phyloP scores from a whole-genome alignment of 2,888 invertebrate species.

The Drosophila lacicola region DNA sequence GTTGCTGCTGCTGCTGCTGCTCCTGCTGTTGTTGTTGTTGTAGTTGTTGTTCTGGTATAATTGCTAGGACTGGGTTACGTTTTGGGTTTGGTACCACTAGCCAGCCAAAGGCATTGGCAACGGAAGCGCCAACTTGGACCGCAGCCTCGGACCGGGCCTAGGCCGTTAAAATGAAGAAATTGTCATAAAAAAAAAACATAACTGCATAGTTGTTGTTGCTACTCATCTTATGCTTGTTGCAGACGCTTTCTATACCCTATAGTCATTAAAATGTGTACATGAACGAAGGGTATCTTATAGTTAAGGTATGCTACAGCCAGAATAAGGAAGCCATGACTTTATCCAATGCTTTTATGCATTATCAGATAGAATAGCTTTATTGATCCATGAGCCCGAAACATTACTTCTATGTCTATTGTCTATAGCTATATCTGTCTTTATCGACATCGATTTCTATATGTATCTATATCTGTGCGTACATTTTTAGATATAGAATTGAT shows the following conservation, averaged over 20 bases:
- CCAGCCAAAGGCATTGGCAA: constrained; percentile 47
- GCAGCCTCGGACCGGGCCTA: constrained; percentile 32
- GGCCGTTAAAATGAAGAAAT: constrained; percentile 72
- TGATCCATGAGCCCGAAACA: too few relatives aligned
- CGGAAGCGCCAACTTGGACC: constrained; percentile 76
- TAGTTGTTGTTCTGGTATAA: constrained; percentile 55
- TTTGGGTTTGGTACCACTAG: constrained; percentile 35
- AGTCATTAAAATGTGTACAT: constrained; percentile 7
- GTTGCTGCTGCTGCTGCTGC: constrained; percentile 21
- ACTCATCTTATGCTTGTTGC: constrained; percentile 1
- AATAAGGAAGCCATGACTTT: too few relatives aligned
- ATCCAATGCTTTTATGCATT: too few relatives aligned
- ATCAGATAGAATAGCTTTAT: too few relatives aligned
- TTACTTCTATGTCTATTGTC: too few relatives aligned
- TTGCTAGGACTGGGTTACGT: constrained; percentile 66
- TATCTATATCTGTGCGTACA: neutral
- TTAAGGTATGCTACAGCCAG: neutral
- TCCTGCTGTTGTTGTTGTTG: constrained; percentile 25
- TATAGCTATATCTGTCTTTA: too few relatives aligned
- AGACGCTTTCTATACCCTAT: constrained; percentile 35
- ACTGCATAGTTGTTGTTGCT: constrained; percentile 40
- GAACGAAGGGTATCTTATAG: neutral
- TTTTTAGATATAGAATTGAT: neutral
- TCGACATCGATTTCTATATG: too few relatives aligned
- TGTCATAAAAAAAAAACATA: constrained; percentile 70